Percentiles rank a stretch among this genome's conserved stretches.
These are phyloP conservation scores for Bufotes viridis DNA, from an alignment of 2,797 vertebrate genomes.

Conservation along the genomic window DNA sequence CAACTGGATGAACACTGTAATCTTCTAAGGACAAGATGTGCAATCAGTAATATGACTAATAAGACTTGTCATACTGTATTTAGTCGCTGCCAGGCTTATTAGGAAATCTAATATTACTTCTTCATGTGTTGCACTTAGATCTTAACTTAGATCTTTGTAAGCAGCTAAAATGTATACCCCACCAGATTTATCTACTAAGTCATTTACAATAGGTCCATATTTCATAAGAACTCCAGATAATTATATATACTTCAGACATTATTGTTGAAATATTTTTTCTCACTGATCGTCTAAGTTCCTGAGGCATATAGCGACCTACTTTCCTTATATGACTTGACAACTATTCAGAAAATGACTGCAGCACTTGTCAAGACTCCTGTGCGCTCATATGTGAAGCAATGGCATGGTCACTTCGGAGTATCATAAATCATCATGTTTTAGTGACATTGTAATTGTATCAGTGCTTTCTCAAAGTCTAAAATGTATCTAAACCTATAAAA, in stretches of 20 bases:
- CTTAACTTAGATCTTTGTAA: neutral
- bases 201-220: neutral
- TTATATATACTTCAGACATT: neutral
- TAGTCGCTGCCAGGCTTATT: constrained; percentile 25
- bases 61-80: constrained; percentile 34
- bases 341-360: constrained; percentile 14
- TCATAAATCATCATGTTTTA: neutral
- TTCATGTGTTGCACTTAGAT: neutral
- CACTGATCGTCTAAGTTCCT: constrained; percentile 21
- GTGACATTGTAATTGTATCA: neutral
- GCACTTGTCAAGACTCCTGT: constrained; percentile 24
- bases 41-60: constrained; percentile 29
- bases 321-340: constrained; percentile 40
- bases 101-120: neutral
- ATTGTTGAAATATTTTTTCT: constrained; percentile 21
- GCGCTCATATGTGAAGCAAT: constrained; percentile 2
- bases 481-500: neutral
- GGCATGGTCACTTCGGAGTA: neutral
- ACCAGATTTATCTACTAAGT: neutral
- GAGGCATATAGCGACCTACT: constrained; percentile 41
- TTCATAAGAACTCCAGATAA: neutral
- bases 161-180: neutral
- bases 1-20: neutral
- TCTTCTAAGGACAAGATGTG: constrained; percentile 4
- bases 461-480: too few relatives aligned